Evolutionary conservation across 2,797 vertebrate genomes (phyloP), one percentile per base, ranked within the genome.

Genomic region (Emys orbicularis): DNA sequence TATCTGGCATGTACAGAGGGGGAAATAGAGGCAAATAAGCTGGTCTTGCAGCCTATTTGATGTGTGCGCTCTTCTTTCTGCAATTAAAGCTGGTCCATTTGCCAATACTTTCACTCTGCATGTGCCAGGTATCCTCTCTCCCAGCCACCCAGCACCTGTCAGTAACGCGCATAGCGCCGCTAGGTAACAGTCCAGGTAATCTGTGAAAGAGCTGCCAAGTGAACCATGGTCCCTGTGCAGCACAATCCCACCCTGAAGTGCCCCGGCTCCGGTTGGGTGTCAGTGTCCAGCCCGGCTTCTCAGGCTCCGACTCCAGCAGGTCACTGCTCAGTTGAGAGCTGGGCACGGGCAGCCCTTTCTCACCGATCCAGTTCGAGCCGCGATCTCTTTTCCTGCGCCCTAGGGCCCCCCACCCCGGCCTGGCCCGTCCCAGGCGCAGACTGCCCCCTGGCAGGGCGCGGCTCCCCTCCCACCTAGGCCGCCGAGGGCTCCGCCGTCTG

Each of bases 111-210:
- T 34, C 15, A 18, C 29, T 61, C 31, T 16, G 31, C 31, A 18
- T 3, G 59, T 34, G 59, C 56, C 56, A 12, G 27, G 56, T 23
- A 57, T 3, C 56, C 56, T 25, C 27, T 27, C 15, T 8, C 31
- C 59, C 59, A 34, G 59, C 3, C 27, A 12, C 56, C 27, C 57
- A 13, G 57, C 27, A 29, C 27, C 59, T 34, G 59, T 34, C 59
- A 16, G 59, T 16, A 16, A 1, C 6, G 15, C 4, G 31, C 31
- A 1, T 3, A 3, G 59, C 59, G 59, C 15, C 13, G 59, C 56
- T 29, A 6, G 56, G 56, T 6, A 29, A 6, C 59, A 34, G 15
- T 13, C 59, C 31, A 15, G 27, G 29, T 27, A 6, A 13, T 13
- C 27, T 29, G 57, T 4, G 57, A 59, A 31, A 59, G 12, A 29